Evolutionary conservation across 2,888 invertebrate genomes (phyloP), one percentile per base, ranked within the genome.

Genomic region (Athetis lepigone): DNA sequence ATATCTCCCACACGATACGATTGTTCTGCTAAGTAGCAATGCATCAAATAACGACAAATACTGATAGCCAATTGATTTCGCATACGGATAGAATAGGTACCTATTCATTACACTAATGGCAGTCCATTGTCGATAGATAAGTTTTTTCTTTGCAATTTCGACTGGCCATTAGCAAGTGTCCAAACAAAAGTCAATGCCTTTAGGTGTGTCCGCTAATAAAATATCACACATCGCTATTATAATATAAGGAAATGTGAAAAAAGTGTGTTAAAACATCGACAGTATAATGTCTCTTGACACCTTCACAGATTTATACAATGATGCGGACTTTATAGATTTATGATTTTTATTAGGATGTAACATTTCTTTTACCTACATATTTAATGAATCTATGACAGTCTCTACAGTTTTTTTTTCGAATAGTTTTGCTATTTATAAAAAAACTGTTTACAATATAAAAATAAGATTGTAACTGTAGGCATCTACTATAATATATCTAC

Each of bases 61-160:
- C 77, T 77, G 83, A 84, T 84, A 79, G 75, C 69, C 80, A 82
- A 86, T 84, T 85, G 85, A 86, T 87, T 87, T 85, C 82, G 81
- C 74, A 75, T 75, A 57, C 84, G 80, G 84, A 79, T 76, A 68
- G 77, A 82, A 84, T 86, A 76, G 73, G 76, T 81, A 76, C 76
- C 77, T 72, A 86, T 90, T 90, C 85, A 89, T 87, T 87, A 85
- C 79, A 79, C 83, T 90, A 90, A 90, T 90, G 89, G 88, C 77
- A 79, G 82, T 77, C 87, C 86, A 85, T 84, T 86, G 87, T 88
- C 75, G 77, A 81, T 67, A 75, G 77, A 80, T 81, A 82, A 70
- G 69, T 76, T 82, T 78, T 80, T 77, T 75, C 57, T 66, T 70
- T 55, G 75, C 72, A 77, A 77, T 77, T 75, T 77, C 75, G 77